Evolutionary conservation across 2,113 vertebrate species (phyloP).

Genomic region (Ptilorrhoa leucosticta): DNA sequence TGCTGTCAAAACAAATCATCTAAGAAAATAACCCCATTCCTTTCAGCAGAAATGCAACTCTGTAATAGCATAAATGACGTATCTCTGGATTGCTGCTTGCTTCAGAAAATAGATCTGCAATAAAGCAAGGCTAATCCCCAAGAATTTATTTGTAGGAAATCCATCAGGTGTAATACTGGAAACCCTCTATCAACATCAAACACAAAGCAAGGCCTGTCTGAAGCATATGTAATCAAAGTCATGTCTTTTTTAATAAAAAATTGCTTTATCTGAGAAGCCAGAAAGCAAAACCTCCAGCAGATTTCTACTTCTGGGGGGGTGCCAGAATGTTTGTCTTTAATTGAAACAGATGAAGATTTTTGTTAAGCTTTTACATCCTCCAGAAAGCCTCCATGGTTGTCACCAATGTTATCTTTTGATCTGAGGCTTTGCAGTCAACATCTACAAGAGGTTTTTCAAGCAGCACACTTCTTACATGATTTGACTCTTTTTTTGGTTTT

Average conservation of each 20-base stretch:
- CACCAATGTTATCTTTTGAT: background rate
- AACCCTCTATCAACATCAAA: conserved; percentile 20
- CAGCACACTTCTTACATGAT: background rate
- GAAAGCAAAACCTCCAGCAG: background rate
- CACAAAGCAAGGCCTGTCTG: conserved; percentile 16
- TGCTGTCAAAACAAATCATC: background rate
- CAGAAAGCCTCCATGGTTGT: background rate
- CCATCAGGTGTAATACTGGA: conserved; percentile 26
- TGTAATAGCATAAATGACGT: conserved; percentile 31
- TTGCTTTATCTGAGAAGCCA: background rate
- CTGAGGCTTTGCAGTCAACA: background rate
- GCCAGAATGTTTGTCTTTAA: background rate
- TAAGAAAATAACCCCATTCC: background rate
- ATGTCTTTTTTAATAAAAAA: background rate
- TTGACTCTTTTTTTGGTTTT: background rate
- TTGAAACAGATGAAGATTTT: background rate
- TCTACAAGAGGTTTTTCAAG: background rate
- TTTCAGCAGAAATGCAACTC: conserved; percentile 35
- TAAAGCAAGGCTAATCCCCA: conserved; percentile 38
- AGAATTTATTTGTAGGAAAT: conserved; percentile 42
- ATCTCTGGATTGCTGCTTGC: background rate
- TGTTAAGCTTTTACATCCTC: background rate
- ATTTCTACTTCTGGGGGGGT: background rate
- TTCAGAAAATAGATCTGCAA: conserved; percentile 34
- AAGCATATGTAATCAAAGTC: background rate